Evolutionary conservation across 2,888 invertebrate genomes (phyloP).

Genomic region (Drosophila siamana): DNA sequence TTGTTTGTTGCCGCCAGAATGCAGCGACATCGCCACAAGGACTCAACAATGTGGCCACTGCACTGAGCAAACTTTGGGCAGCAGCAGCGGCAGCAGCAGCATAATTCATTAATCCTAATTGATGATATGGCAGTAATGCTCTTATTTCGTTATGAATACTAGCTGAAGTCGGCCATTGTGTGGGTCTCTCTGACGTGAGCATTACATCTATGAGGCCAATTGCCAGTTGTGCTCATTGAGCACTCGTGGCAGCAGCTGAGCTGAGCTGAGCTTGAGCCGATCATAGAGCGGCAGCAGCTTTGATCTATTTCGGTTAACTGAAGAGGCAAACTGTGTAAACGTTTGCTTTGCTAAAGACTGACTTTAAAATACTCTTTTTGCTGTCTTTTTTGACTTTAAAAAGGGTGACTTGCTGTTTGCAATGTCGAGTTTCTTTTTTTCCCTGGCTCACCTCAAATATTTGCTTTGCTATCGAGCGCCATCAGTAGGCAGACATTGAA

Average conservation of each 20-base stretch:
- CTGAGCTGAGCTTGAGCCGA: too few species aligned
- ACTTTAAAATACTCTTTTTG: too few species aligned
- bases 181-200: not conserved
- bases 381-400: too few species aligned
- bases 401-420: not conserved
- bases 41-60: slow-evolving; percentile 2
- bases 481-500: not conserved
- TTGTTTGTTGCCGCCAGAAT: slow-evolving; percentile 35
- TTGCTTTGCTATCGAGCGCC: not conserved
- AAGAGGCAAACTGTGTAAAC: too few species aligned
- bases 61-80: slow-evolving; percentile 32
- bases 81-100: slow-evolving; percentile 9
- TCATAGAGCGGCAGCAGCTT: not conserved
- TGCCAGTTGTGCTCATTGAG: not conserved
- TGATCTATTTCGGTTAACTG: not conserved
- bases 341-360: too few species aligned
- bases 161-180: not conserved
- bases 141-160: not conserved
- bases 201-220: not conserved
- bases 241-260: too few species aligned
- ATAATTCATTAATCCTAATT: slow-evolving; percentile 63
- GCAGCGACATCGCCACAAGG: slow-evolving; percentile 26
- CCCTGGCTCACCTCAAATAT: not conserved
- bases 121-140: slow-evolving; percentile 25
- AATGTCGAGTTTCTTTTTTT: too few species aligned